Conservation (phyloP, 2,113 vertebrate species). For the Rhabdornis inornatus region DNA sequence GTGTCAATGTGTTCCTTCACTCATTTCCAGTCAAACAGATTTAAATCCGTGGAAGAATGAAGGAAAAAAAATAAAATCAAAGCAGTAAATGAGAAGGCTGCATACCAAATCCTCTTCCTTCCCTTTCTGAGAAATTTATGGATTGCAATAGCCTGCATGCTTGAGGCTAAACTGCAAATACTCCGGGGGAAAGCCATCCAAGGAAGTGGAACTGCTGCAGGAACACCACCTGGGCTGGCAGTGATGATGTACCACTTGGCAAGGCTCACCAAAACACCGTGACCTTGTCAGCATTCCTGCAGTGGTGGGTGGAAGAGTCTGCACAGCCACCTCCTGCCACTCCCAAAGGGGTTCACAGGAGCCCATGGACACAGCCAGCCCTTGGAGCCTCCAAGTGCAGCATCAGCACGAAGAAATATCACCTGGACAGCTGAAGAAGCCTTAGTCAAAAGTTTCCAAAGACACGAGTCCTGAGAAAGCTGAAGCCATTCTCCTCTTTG, state of each 20-base stretch:
- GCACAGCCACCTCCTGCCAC: neutral
- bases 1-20: neutral
- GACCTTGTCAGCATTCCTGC: neutral
- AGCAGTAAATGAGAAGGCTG: neutral
- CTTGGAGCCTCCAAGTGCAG: neutral
- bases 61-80: neutral
- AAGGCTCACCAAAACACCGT: neutral
- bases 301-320: neutral
- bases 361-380: no score
- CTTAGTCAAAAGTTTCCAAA: neutral
- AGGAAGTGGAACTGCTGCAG: neutral
- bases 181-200: neutral
- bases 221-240: neutral
- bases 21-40: neutral
- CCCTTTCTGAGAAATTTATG: neutral
- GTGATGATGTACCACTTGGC: no score
- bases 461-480: accelerated
- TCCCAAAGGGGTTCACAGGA: neutral
- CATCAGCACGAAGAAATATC: neutral
- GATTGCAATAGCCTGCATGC: neutral
- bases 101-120: neutral
- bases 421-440: neutral
- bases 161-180: neutral
- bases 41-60: neutral
- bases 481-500: neutral